Conservation (phyloP, 2,797 vertebrate genomes). For the Pithecia hirsuta region DNA sequence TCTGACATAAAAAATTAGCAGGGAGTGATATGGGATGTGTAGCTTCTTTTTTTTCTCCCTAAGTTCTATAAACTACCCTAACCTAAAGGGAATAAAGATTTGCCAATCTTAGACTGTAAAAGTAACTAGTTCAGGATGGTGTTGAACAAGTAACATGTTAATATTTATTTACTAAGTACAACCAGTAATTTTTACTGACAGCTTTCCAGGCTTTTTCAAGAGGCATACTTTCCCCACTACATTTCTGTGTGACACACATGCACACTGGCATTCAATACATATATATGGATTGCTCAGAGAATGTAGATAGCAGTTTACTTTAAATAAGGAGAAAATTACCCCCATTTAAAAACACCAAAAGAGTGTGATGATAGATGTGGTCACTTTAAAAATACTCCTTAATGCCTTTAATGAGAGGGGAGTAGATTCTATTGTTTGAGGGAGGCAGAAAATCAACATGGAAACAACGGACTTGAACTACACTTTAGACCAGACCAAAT, state of each 20-base stretch:
- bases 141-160: background rate
- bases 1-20: background rate
- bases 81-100: background rate
- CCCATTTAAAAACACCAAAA: background rate
- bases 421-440: background rate
- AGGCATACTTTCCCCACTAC: background rate
- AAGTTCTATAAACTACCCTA: background rate
- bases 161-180: background rate
- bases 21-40: background rate
- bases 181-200: background rate
- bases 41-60: background rate
- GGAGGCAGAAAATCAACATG: background rate
- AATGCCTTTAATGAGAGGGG: background rate
- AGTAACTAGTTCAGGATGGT: background rate
- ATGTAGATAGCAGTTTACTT: background rate
- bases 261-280: background rate
- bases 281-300: background rate
- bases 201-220: background rate
- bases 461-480: background rate
- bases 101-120: background rate
- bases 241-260: background rate
- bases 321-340: background rate
- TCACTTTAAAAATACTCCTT: background rate
- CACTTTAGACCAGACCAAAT: too few relatives aligned
- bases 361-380: background rate